Conservation (phyloP, 2,113 vertebrate species). For the Corythornis vintsioides region DNA sequence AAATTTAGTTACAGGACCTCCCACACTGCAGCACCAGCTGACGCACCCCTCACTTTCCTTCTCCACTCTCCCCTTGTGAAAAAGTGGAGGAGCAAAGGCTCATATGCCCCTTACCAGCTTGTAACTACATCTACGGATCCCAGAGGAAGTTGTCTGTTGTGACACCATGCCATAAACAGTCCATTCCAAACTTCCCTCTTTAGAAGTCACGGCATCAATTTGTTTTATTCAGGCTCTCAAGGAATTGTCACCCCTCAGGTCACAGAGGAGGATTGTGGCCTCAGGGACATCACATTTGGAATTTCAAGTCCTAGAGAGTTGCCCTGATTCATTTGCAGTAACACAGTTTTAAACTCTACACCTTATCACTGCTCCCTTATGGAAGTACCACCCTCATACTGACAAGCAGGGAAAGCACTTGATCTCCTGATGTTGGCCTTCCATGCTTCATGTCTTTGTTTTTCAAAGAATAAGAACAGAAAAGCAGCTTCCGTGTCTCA, state of each 20-base stretch:
- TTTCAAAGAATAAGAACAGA: not conserved
- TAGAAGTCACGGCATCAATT: not conserved
- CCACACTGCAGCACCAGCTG: not conserved
- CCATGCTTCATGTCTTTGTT: not conserved
- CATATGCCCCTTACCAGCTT: accelerated
- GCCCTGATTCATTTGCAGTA: not conserved
- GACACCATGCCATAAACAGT: not conserved
- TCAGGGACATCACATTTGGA: not conserved
- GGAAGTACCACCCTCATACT: not conserved
- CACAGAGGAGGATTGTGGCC: not conserved
- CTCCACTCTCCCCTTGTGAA: not conserved
- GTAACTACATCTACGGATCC: not conserved
- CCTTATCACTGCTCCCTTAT: not conserved
- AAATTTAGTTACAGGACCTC: not conserved
- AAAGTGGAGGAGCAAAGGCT: not conserved
- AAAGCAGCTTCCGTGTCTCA: not conserved
- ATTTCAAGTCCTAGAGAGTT: not conserved
- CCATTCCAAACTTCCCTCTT: not conserved
- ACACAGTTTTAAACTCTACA: not conserved
- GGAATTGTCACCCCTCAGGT: not conserved
- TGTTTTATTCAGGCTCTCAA: not conserved
- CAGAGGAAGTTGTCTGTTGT: not conserved
- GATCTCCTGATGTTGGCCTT: accelerated
- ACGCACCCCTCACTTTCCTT: not conserved
- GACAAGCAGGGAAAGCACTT: not conserved